phyloP scores from a whole-genome alignment of 2,888 invertebrate genomes.

The Pherbina coryleti region DNA sequence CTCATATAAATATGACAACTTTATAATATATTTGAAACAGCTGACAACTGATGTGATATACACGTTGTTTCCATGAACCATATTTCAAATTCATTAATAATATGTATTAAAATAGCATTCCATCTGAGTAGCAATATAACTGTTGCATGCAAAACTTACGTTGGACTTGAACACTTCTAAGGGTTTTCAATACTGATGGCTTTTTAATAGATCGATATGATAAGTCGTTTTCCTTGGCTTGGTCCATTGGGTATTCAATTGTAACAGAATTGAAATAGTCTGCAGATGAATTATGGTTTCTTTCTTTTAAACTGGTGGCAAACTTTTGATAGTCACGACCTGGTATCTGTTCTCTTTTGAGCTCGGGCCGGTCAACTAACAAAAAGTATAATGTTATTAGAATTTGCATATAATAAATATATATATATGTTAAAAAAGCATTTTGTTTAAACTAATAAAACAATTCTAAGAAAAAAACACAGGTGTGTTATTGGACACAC shows the following conservation, averaged over 20 bases:
- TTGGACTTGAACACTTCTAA: conserved; percentile 83
- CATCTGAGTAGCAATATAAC: too few species aligned
- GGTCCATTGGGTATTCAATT: not conserved
- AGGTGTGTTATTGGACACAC: too few species aligned
- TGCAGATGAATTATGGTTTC: not conserved
- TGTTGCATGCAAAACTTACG: conserved; percentile 74
- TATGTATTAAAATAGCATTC: too few species aligned
- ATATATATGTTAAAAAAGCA: too few species aligned
- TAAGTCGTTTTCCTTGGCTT: not conserved
- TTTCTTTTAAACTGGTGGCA: not conserved
- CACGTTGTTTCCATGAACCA: too few species aligned
- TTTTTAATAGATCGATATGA: conserved; percentile 65
- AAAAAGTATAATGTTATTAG: not conserved
- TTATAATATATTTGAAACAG: too few species aligned
- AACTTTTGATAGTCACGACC: not conserved
- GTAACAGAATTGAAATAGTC: not conserved
- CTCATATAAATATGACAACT: too few species aligned
- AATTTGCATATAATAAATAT: too few species aligned
- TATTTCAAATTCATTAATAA: too few species aligned
- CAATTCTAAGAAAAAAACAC: too few species aligned
- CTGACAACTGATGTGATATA: too few species aligned
- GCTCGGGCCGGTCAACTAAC: not conserved
- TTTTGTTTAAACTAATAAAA: too few species aligned
- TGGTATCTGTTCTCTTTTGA: not conserved
- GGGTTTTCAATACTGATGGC: conserved; percentile 80